Conservation (phyloP, 2,113 vertebrate species). For the Elanus axillaris region DNA sequence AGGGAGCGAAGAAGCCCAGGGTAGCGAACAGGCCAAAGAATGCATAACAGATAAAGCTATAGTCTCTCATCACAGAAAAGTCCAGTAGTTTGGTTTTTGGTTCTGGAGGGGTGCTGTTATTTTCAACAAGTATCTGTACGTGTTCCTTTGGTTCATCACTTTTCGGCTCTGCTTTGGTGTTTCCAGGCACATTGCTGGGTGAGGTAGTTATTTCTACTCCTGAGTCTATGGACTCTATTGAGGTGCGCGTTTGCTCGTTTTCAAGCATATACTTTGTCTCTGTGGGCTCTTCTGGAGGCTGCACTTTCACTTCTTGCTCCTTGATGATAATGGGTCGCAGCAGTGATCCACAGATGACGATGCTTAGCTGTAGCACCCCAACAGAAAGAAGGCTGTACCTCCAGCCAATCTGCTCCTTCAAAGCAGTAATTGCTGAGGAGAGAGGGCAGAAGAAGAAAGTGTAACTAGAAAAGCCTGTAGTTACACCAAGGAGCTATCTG, state of each 20-base stretch:
- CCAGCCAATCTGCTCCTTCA: conserved; percentile 89
- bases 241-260: conserved; percentile 86
- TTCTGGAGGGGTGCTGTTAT: not conserved
- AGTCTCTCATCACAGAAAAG: conserved; percentile 87
- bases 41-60: conserved; percentile 89
- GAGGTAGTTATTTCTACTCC: conserved; percentile 89
- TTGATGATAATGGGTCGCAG: conserved; percentile 84
- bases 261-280: conserved; percentile 83
- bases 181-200: conserved; percentile 72
- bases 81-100: conserved; percentile 77
- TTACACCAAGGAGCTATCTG: not conserved
- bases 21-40: conserved; percentile 94
- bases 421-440: conserved; percentile 76
- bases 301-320: conserved; percentile 34
- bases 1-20: conserved; percentile 92
- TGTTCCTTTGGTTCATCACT: conserved; percentile 57
- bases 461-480: not conserved
- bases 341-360: conserved; percentile 81
- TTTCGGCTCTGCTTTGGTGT: conserved; percentile 43
- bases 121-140: not conserved
- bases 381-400: conserved; percentile 83
- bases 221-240: conserved; percentile 89
- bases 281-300: conserved; percentile 49
- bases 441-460: not conserved
- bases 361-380: conserved; percentile 83